phyloP scores from a whole-genome alignment of 2,113 vertebrate genomes.

The Alligator sinensis region DNA sequence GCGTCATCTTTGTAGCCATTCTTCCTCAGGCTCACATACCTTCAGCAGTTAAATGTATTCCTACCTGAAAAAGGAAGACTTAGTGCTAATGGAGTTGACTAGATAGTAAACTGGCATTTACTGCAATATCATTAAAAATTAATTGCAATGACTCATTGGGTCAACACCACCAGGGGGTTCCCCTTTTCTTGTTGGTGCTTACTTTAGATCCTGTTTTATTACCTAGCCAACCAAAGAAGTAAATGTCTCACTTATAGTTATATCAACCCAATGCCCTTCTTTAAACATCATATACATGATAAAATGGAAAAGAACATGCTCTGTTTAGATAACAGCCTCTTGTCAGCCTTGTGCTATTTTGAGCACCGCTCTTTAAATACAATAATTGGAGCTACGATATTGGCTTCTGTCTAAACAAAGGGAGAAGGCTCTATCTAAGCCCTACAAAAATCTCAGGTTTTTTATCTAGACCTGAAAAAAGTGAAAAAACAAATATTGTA shows the following conservation, averaged over 20 bases:
- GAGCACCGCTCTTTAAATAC: constrained; percentile 33
- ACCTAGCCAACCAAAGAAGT: background rate
- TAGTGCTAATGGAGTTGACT: background rate
- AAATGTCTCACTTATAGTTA: background rate
- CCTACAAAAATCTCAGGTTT: background rate
- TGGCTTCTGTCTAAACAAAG: background rate
- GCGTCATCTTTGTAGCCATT: background rate
- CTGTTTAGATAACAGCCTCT: constrained; percentile 14
- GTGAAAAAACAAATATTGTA: background rate
- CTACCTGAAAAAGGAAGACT: background rate
- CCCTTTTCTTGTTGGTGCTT: background rate
- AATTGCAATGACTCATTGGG: background rate
- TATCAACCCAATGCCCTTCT: background rate
- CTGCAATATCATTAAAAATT: background rate
- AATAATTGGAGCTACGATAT: background rate
- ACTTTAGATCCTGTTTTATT: background rate
- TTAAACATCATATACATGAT: constrained; percentile 14
- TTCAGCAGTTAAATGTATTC: background rate
- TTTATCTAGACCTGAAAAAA: background rate
- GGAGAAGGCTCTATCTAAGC: background rate
- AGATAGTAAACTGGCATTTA: background rate
- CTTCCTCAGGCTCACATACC: background rate
- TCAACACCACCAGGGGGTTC: background rate
- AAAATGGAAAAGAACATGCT: constrained; percentile 45
- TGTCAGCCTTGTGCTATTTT: constrained; percentile 32